phyloP scores from a whole-genome alignment of 2,797 vertebrate species.

The Sorex maritimensis region DNA sequence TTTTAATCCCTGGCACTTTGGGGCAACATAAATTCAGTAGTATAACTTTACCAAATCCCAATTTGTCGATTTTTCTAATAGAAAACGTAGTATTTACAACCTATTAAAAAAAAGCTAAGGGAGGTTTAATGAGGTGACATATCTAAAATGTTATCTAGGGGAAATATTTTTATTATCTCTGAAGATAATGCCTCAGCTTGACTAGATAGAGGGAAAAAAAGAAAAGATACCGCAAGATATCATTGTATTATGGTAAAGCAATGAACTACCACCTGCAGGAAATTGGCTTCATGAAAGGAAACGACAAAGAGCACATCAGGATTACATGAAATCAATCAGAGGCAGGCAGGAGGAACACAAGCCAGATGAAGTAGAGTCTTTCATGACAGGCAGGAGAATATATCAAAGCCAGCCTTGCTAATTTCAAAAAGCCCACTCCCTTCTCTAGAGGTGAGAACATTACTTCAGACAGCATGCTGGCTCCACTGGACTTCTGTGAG shows the following conservation, averaged over 20 bases:
- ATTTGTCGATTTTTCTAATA: slow-evolving; percentile 67
- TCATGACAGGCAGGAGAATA: slow-evolving; percentile 78
- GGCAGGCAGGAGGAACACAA: slow-evolving; percentile 82
- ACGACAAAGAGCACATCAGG: slow-evolving; percentile 75
- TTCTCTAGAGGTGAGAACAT: slow-evolving; percentile 76
- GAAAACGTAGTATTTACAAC: slow-evolving; percentile 76
- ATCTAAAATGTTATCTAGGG: slow-evolving; percentile 82
- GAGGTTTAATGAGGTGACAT: slow-evolving; percentile 81
- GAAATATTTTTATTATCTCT: slow-evolving; percentile 84
- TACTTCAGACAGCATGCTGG: slow-evolving; percentile 76
- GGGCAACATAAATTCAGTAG: slow-evolving; percentile 38
- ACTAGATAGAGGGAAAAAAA: slow-evolving; percentile 40
- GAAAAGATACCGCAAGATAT: slow-evolving; percentile 67
- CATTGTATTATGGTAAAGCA: slow-evolving; percentile 82
- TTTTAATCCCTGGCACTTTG: slow-evolving; percentile 3
- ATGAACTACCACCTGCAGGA: slow-evolving; percentile 81
- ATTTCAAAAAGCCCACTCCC: slow-evolving; percentile 81
- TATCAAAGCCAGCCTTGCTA: slow-evolving; percentile 84
- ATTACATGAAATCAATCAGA: slow-evolving; percentile 84
- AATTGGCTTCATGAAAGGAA: slow-evolving; percentile 81
- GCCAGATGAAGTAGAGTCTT: slow-evolving; percentile 78
- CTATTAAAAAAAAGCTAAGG: slow-evolving; percentile 67
- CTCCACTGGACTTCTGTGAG: slow-evolving; percentile 82
- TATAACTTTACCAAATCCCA: slow-evolving; percentile 13
- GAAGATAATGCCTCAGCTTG: slow-evolving; percentile 83